Evolutionary conservation across 1,140 invertebrate species (phyloP).

Genomic region (Penaeus chinensis): DNA sequence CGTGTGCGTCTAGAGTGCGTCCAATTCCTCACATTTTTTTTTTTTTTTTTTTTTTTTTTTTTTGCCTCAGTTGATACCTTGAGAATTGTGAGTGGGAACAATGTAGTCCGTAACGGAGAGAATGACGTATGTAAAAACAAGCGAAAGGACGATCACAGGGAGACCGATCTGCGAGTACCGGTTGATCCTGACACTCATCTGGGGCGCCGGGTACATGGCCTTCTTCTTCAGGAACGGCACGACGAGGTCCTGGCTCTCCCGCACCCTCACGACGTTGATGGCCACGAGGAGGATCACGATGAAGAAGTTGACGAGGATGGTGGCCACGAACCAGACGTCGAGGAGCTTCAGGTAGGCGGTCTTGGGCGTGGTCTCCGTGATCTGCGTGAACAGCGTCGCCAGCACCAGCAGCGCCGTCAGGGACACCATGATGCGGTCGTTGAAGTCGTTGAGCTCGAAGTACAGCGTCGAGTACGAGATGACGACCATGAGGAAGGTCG

Average conservation of each 20-base stretch:
- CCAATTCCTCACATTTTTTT: no score
- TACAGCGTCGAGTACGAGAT: slow-evolving; percentile 61
- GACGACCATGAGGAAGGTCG: slow-evolving; percentile 63
- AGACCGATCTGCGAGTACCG: slow-evolving; percentile 32
- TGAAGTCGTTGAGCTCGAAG: slow-evolving; percentile 61
- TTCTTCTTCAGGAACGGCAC: slow-evolving; percentile 16
- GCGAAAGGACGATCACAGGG: slow-evolving; percentile 42
- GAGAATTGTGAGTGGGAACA: no score
- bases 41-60: no score
- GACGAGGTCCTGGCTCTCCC: slow-evolving; percentile 31
- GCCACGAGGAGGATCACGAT: slow-evolving; percentile 46
- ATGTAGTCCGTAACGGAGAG: background rate
- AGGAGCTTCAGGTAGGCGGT: slow-evolving; percentile 55
- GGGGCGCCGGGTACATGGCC: background rate
- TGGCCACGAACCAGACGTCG: slow-evolving; percentile 40
- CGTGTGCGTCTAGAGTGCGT: no score
- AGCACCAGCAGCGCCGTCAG: slow-evolving; percentile 61
- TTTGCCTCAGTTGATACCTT: no score
- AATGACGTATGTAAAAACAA: slow-evolving; percentile 24
- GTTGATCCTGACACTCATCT: slow-evolving; percentile 39
- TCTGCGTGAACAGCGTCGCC: slow-evolving; percentile 61
- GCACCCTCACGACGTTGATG: slow-evolving; percentile 47
- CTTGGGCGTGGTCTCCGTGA: slow-evolving; percentile 54
- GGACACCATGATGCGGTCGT: slow-evolving; percentile 63
- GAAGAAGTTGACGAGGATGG: slow-evolving; percentile 37